Evolutionary conservation across 2,113 vertebrate genomes (phyloP), one percentile per base, ranked within the genome.

Genomic region (Acanthisitta chloris): DNA sequence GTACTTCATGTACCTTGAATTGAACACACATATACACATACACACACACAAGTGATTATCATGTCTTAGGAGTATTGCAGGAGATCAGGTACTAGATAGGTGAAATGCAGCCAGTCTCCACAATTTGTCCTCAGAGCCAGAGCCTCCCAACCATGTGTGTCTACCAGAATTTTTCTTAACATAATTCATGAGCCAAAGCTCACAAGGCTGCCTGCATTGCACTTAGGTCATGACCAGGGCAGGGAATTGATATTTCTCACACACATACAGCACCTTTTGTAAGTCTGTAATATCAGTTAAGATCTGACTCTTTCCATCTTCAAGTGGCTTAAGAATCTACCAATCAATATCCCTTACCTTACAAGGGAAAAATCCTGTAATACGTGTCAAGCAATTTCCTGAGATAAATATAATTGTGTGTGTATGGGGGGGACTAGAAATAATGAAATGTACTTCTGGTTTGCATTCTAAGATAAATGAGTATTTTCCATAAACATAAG

Each of bases 81-180:
- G 38, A 85, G 62, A 31, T 10, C 23, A 57, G 10, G 3, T 31
- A 21, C 33, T 42, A 55, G 34, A 45, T 2, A 7, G 3, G 4
- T 52, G 38, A 76, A 52, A 86, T 58, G 23, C n/a, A 52, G 18
- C 28, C 46, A 33, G 17, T 26, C 8, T 46, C 42, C 31, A 59
- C 10, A 12, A 26, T 17, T 58, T 52, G 17, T 57, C 14, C 31
- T 81, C 34, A 61, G 24, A 76, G 9, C 4, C n/a, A 48, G 42
- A 66, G 23, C 4, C 15, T 71, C 46, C 23, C 23, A 71, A 33
- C 3, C 2, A 0, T 13, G 3, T 24, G 6, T 38, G 12, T 23
- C 28, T 31, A 42, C 9, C 16, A 54, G 4, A 5, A 28, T 38
- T 43, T 88, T 40, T 36, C 3, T 25, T 24, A 48, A 31, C 6